Evolutionary conservation across 2,797 vertebrate genomes (phyloP).

Genomic region (Eospalax fontanierii): DNA sequence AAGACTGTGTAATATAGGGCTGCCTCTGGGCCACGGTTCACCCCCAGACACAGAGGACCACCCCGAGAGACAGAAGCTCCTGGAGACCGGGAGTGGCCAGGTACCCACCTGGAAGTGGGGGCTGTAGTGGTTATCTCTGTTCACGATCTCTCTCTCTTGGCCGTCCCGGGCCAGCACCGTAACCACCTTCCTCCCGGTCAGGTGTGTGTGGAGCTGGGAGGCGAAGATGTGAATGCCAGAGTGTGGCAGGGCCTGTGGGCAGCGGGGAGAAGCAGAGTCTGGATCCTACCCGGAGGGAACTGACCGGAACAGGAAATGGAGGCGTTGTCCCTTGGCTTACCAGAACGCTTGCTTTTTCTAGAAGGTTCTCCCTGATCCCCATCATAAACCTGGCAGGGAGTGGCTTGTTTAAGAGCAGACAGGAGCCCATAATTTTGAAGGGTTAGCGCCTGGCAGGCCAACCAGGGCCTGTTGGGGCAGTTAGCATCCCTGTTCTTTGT

Average conservation of each 20-base stretch:
- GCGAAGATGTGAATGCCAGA: slow-evolving; percentile 96
- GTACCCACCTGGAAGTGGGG: slow-evolving; percentile 96
- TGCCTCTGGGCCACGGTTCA: rapidly evolving
- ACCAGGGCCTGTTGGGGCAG: neutral
- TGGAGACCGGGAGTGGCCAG: rapidly evolving
- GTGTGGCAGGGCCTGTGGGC: slow-evolving; percentile 92
- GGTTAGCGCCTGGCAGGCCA: neutral
- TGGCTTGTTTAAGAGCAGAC: neutral
- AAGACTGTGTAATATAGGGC: neutral
- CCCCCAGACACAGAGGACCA: neutral
- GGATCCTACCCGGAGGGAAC: neutral
- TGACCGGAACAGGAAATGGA: rapidly evolving
- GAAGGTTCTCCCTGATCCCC: neutral
- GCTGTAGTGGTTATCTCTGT: slow-evolving; percentile 97
- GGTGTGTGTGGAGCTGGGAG: slow-evolving; percentile 98
- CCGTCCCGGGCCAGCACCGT: slow-evolving; percentile 93
- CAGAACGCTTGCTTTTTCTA: neutral
- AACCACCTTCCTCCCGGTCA: slow-evolving; percentile 93
- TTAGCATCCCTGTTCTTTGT: neutral
- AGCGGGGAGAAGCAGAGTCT: rapidly evolving
- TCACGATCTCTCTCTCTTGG: slow-evolving; percentile 92
- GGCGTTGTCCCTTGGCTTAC: neutral
- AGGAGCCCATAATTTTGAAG: neutral
- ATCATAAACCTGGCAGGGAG: neutral
- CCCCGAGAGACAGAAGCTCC: neutral